A percentile compares a stretch with the other conserved stretches of the same genome.
Evolutionary conservation across 1,140 invertebrate genomes (phyloP).

Genomic region (Camponotus floridanus): DNA sequence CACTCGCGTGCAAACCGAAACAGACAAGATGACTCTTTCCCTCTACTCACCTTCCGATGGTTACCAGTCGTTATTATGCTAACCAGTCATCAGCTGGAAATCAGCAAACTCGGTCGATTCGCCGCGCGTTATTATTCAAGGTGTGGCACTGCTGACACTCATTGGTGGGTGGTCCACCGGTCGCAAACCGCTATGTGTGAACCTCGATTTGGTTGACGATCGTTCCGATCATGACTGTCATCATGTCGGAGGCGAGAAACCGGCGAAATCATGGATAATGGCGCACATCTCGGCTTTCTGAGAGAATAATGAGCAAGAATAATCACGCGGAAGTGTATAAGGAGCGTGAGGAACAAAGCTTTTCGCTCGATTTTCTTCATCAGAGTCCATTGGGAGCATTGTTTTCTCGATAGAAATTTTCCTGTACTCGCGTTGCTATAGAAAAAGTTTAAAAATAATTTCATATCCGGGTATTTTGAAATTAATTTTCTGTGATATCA

Average conservation of each 20-base stretch:
- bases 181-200: slow-evolving; percentile 78
- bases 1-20: background rate
- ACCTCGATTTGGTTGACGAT: slow-evolving; percentile 78
- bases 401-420: slow-evolving; percentile 19
- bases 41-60: slow-evolving; percentile 8
- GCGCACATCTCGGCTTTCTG: background rate
- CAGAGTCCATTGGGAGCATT: background rate
- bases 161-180: slow-evolving; percentile 80
- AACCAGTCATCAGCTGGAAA: slow-evolving; percentile 75
- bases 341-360: slow-evolving; percentile 20
- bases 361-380: slow-evolving; percentile 23
- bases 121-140: slow-evolving; percentile 81
- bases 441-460: background rate
- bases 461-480: background rate
- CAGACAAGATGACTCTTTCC: slow-evolving; percentile 39
- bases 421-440: background rate
- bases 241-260: slow-evolving; percentile 37
- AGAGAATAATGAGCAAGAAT: slow-evolving; percentile 15
- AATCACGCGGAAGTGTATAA: slow-evolving; percentile 35
- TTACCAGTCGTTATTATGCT: slow-evolving; percentile 71
- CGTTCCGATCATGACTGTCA: slow-evolving; percentile 58
- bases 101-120: slow-evolving; percentile 78
- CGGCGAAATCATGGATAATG: slow-evolving; percentile 48
- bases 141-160: slow-evolving; percentile 78
- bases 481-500: background rate